phyloP scores from a whole-genome alignment of 2,888 invertebrate species.

The Laspeyria flexula region DNA sequence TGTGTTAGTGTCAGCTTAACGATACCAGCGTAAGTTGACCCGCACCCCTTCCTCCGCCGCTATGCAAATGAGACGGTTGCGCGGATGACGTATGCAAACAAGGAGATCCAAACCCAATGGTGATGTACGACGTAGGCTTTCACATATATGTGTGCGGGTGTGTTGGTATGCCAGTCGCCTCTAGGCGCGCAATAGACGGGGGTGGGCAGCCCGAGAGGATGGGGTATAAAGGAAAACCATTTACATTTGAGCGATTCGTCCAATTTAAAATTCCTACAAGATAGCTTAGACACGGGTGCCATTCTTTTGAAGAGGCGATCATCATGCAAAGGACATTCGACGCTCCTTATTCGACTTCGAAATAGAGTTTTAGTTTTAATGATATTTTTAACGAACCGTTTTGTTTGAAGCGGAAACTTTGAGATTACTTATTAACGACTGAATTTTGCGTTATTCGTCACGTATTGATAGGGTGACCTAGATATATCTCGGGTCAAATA shows the following conservation, averaged over 20 bases:
- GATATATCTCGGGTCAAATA: constrained; percentile 64
- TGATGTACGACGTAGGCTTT: constrained; percentile 78
- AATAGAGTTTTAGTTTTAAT: constrained; percentile 62
- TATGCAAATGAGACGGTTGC: constrained; percentile 66
- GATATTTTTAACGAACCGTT: constrained; percentile 50
- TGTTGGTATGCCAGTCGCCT: constrained; percentile 85
- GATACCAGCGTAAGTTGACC: constrained; percentile 68
- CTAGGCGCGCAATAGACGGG: constrained; percentile 85
- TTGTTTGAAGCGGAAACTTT: constrained; percentile 35
- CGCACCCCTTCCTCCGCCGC: constrained; percentile 50
- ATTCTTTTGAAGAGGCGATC: constrained; percentile 84
- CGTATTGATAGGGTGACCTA: constrained; percentile 55
- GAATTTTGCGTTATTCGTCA: constrained; percentile 53
- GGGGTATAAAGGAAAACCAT: constrained; percentile 87
- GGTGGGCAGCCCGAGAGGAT: constrained; percentile 83
- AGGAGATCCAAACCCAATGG: constrained; percentile 71
- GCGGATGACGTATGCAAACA: constrained; percentile 76
- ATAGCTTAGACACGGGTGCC: constrained; percentile 85
- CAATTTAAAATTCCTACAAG: constrained; percentile 87
- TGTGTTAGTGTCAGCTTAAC: constrained; percentile 75
- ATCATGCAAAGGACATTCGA: constrained; percentile 75
- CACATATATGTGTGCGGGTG: constrained; percentile 73
- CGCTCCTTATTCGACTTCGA: constrained; percentile 50
- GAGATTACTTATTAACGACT: constrained; percentile 51
- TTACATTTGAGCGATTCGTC: constrained; percentile 87